Evolutionary conservation across 2,113 vertebrate genomes (phyloP).

Genomic region (Chionis minor): DNA sequence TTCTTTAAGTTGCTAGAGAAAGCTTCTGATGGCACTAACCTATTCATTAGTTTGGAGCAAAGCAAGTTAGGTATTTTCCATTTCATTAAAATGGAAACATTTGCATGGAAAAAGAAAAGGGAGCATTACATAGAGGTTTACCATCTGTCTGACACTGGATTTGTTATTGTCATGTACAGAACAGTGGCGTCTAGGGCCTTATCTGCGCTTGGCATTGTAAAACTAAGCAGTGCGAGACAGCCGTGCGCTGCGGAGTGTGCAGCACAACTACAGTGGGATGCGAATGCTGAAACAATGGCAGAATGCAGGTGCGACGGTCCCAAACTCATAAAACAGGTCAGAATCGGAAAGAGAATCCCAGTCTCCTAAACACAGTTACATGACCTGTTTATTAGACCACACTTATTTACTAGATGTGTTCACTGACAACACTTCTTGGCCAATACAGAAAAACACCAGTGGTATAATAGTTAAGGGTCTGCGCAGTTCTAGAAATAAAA

Average conservation of each 20-base stretch:
- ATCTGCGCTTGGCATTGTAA: background rate
- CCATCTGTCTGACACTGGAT: background rate
- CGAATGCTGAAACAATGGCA: background rate
- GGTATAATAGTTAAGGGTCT: background rate
- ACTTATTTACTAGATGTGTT: fast-evolving
- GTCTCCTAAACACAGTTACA: background rate
- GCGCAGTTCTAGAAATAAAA: background rate
- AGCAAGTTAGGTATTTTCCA: background rate
- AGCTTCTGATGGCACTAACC: background rate
- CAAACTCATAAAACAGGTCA: background rate
- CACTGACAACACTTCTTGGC: background rate
- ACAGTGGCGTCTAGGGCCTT: background rate
- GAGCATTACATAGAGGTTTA: background rate
- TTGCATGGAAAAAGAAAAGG: background rate
- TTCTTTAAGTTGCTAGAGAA: background rate
- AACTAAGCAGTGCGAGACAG: background rate
- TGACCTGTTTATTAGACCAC: background rate
- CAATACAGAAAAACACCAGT: background rate
- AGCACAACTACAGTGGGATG: fast-evolving
- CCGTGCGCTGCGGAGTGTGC: too few species aligned
- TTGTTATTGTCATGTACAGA: background rate
- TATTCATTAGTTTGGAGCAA: background rate
- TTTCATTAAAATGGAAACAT: background rate
- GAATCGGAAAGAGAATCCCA: background rate
- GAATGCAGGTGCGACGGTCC: background rate